Evolutionary conservation across 2,888 invertebrate species (phyloP).

Genomic region (Eupithecia subumbrata): DNA sequence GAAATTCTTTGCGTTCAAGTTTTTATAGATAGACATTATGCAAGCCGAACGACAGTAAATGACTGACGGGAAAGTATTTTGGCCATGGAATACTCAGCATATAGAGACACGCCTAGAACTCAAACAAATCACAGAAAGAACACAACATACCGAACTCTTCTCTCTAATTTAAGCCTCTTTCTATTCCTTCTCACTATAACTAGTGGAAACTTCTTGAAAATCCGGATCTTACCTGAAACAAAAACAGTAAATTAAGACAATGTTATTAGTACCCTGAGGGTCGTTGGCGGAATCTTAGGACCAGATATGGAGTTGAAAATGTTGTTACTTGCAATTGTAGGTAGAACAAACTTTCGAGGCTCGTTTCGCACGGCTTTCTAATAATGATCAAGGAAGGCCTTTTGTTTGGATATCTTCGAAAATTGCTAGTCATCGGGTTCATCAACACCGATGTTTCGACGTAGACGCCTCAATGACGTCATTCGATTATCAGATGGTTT

Average conservation of each 20-base stretch:
- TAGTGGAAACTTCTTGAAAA: slow-evolving; percentile 1
- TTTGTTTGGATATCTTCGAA: slow-evolving; percentile 66
- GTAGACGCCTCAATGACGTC: background rate
- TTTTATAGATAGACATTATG: slow-evolving; percentile 45
- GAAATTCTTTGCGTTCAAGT: slow-evolving; percentile 44
- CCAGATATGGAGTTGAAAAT: background rate
- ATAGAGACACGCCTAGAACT: background rate
- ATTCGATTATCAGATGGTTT: background rate
- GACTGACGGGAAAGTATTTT: slow-evolving; percentile 38
- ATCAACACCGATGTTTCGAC: slow-evolving; percentile 70
- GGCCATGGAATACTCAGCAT: background rate
- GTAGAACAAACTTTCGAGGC: background rate
- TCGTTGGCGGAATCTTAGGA: slow-evolving; percentile 48
- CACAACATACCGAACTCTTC: background rate
- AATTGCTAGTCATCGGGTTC: slow-evolving; percentile 71
- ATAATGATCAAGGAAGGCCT: slow-evolving; percentile 8
- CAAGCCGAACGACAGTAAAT: slow-evolving; percentile 38
- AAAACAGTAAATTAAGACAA: slow-evolving; percentile 32
- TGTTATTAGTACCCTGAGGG: slow-evolving; percentile 46
- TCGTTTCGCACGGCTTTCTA: background rate
- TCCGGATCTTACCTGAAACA: slow-evolving; percentile 49
- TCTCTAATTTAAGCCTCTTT: background rate
- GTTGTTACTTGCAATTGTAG: slow-evolving; percentile 6
- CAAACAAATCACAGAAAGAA: background rate
- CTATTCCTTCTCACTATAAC: slow-evolving; percentile 14